A percentile compares a stretch with the other conserved stretches of the same genome.
Conservation (phyloP, 2,888 invertebrate species). For the Lycia hirtaria region DNA sequence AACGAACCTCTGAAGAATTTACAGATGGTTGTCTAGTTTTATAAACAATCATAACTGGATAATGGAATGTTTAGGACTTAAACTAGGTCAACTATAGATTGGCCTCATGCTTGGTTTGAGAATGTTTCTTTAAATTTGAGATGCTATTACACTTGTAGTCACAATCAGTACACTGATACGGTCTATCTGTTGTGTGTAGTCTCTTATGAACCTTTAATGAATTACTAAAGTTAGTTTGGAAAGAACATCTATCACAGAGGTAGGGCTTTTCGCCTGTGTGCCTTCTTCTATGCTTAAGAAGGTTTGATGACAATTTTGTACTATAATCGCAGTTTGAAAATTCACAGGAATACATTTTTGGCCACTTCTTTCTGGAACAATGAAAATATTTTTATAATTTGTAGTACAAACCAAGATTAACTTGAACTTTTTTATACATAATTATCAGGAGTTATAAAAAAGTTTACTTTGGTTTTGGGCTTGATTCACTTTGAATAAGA, state of each 20-base stretch:
- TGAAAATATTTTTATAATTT: background rate
- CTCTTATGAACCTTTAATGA: conserved; percentile 77
- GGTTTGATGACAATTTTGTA: conserved; percentile 78
- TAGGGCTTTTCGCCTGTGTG: conserved; percentile 77
- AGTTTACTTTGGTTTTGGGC: conserved; percentile 16
- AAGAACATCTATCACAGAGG: conserved; percentile 77
- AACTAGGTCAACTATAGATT: background rate
- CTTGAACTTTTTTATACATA: too few relatives aligned
- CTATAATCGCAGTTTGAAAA: conserved; percentile 82
- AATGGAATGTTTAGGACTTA: background rate
- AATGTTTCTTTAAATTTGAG: conserved; percentile 80
- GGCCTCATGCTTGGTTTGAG: conserved; percentile 33
- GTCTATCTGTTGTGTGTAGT: conserved; percentile 71
- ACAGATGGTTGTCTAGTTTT: too few relatives aligned
- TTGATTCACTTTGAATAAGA: background rate
- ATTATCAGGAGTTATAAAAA: too few relatives aligned
- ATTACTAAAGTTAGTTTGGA: conserved; percentile 77
- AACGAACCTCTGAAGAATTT: too few relatives aligned
- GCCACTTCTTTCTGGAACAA: conserved; percentile 66
- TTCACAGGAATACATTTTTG: conserved; percentile 80
- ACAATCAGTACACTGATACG: conserved; percentile 71
- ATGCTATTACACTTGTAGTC: conserved; percentile 77
- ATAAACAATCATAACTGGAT: too few relatives aligned
- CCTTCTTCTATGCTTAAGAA: conserved; percentile 75
- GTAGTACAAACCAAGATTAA: background rate